A percentile compares a stretch with the other conserved stretches of the same genome.
These are phyloP conservation scores for Pelusios castaneus DNA, from an alignment of 2,113 vertebrate species.

Conservation along the genomic window DNA sequence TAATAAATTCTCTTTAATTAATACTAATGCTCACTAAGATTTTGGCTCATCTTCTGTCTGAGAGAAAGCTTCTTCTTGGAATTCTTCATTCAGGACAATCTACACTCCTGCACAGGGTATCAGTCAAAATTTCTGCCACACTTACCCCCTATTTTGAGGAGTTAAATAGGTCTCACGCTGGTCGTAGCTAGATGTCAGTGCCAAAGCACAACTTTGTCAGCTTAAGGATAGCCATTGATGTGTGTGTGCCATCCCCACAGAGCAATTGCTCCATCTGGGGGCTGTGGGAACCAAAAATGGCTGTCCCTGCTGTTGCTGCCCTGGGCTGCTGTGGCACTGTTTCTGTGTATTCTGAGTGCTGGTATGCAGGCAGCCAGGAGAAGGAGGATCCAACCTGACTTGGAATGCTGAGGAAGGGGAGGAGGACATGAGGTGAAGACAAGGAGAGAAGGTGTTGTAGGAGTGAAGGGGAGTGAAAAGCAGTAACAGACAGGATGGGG, in stretches of 20 bases:
- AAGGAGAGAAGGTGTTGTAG: too few relatives aligned
- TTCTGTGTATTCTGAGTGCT: too few relatives aligned
- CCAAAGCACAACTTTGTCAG: fast-evolving
- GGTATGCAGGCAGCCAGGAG: too few relatives aligned
- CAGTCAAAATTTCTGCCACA: not conserved
- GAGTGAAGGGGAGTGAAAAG: too few relatives aligned
- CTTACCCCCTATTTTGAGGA: not conserved
- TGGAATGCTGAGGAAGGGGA: too few relatives aligned
- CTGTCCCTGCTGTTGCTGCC: too few relatives aligned
- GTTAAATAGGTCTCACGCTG: not conserved
- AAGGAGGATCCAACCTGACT: too few relatives aligned
- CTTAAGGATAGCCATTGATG: not conserved
- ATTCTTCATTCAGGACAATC: not conserved
- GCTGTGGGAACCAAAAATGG: too few relatives aligned
- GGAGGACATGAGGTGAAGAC: too few relatives aligned
- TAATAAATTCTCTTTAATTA: constrained; percentile 37
- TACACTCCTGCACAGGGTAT: not conserved
- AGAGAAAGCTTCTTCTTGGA: not conserved
- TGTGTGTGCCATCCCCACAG: not conserved
- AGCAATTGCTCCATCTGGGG: too few relatives aligned
- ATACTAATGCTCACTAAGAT: constrained; percentile 9
- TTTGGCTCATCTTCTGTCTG: not conserved
- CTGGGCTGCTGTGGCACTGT: too few relatives aligned
- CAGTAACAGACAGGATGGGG: too few relatives aligned
- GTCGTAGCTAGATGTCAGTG: not conserved